phyloP scores from a whole-genome alignment of 2,113 vertebrate genomes.

The Halcyon senegalensis region DNA sequence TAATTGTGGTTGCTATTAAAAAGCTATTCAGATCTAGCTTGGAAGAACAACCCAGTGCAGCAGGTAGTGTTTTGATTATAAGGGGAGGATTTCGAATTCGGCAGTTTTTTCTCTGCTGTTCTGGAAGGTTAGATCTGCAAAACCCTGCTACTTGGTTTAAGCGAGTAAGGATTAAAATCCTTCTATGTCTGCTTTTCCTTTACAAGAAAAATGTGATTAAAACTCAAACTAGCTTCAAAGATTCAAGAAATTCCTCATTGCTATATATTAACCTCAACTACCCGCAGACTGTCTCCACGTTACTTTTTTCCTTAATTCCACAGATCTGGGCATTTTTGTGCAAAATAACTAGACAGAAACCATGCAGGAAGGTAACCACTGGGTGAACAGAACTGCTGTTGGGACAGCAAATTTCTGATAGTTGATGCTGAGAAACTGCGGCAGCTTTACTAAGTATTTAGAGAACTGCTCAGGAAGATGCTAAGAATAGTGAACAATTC shows the following conservation, averaged over 20 bases:
- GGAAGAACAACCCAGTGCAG: background rate
- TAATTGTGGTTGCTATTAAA: background rate
- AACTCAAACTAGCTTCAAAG: background rate
- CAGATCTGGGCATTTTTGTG: background rate
- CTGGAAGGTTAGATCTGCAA: background rate
- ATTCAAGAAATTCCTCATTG: background rate
- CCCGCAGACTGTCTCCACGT: background rate
- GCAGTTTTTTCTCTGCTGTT: background rate
- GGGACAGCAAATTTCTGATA: background rate
- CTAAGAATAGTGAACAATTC: background rate
- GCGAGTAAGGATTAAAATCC: background rate
- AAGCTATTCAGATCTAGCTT: background rate
- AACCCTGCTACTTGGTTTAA: background rate
- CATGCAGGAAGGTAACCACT: background rate
- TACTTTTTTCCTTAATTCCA: background rate
- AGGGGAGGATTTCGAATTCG: background rate
- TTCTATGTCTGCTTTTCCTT: background rate
- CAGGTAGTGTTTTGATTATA: background rate
- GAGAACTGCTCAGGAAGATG: background rate
- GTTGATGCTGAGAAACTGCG: background rate
- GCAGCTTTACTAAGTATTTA: background rate
- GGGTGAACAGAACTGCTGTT: background rate
- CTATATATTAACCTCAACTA: background rate
- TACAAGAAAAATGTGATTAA: background rate
- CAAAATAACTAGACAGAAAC: background rate